Conservation (phyloP, 2,888 invertebrate genomes). For the Atherix ibis region DNA sequence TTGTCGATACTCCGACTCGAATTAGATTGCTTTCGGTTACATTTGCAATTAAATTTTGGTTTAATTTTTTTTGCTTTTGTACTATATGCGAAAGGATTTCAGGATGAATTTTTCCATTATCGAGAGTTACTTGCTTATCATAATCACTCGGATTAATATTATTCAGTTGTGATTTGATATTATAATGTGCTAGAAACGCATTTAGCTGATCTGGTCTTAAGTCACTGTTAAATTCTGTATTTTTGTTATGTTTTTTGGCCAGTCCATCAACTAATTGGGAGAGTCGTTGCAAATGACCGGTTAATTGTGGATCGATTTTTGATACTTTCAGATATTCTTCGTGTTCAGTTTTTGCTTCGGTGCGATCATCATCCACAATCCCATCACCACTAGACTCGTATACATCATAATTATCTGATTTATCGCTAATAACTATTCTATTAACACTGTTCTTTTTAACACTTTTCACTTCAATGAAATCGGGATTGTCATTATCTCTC, state of each 20-base stretch:
- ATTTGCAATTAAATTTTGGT: background rate
- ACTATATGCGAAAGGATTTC: slow-evolving; percentile 12
- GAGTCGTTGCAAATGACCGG: slow-evolving; percentile 27
- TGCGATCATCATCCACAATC: slow-evolving; percentile 14
- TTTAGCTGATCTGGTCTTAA: slow-evolving; percentile 30
- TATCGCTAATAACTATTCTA: background rate
- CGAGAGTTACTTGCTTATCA: slow-evolving; percentile 9
- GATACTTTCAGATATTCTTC: slow-evolving; percentile 6
- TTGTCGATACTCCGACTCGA: background rate
- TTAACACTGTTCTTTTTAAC: slow-evolving; percentile 1
- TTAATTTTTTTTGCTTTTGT: slow-evolving; percentile 10
- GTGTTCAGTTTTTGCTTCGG: slow-evolving; percentile 4
- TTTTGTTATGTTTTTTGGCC: slow-evolving; percentile 23
- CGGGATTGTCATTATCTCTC: slow-evolving; percentile 2
- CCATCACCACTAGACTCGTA: slow-evolving; percentile 28
- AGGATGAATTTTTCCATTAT: slow-evolving; percentile 13
- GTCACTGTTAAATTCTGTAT: slow-evolving; percentile 18
- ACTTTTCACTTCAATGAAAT: slow-evolving; percentile 5
- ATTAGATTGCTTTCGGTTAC: slow-evolving; percentile 1
- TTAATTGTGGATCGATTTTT: slow-evolving; percentile 24
- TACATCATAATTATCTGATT: slow-evolving; percentile 11
- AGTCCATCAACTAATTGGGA: slow-evolving; percentile 30
- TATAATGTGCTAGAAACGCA: slow-evolving; percentile 30
- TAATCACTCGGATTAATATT: slow-evolving; percentile 15
- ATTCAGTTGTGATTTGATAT: slow-evolving; percentile 26